phyloP scores from a whole-genome alignment of 1,140 invertebrate species.

The Zaprionus capensis region DNA sequence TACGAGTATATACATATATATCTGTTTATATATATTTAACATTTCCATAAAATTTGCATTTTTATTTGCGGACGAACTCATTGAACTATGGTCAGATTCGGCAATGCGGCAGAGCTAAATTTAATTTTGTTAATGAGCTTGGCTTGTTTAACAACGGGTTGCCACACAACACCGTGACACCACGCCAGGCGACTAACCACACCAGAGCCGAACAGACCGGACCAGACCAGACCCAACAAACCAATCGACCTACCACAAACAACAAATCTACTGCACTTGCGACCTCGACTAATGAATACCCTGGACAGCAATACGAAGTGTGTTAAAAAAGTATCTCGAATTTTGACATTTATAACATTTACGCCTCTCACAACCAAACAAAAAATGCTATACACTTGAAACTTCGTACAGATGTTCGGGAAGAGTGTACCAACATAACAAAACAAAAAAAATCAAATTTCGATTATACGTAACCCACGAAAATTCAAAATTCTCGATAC shows the following conservation, averaged over 20 bases:
- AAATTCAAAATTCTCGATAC: too few relatives aligned
- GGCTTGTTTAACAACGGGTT: slow-evolving; percentile 49
- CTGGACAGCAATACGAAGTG: neutral
- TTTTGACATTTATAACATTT: too few relatives aligned
- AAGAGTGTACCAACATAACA: too few relatives aligned
- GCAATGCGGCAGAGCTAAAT: slow-evolving; percentile 61
- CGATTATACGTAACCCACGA: too few relatives aligned
- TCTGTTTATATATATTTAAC: slow-evolving; percentile 36
- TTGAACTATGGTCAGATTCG: slow-evolving; percentile 40
- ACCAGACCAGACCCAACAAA: neutral
- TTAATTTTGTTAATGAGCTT: slow-evolving; percentile 78
- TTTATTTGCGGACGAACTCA: slow-evolving; percentile 61
- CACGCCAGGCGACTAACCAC: neutral
- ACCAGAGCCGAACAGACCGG: neutral
- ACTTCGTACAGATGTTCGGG: too few relatives aligned
- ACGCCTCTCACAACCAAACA: too few relatives aligned
- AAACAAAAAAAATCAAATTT: too few relatives aligned
- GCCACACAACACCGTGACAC: neutral
- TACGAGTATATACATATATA: slow-evolving; percentile 21
- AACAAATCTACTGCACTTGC: neutral
- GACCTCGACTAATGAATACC: neutral
- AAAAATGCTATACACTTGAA: too few relatives aligned
- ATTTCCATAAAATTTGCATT: slow-evolving; percentile 75
- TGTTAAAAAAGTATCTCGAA: too few relatives aligned
- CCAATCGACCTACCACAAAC: neutral